A percentile compares a stretch with the other conserved stretches of the same genome.
Evolutionary conservation across 2,113 vertebrate genomes (phyloP).

Genomic region (Hucho hucho): DNA sequence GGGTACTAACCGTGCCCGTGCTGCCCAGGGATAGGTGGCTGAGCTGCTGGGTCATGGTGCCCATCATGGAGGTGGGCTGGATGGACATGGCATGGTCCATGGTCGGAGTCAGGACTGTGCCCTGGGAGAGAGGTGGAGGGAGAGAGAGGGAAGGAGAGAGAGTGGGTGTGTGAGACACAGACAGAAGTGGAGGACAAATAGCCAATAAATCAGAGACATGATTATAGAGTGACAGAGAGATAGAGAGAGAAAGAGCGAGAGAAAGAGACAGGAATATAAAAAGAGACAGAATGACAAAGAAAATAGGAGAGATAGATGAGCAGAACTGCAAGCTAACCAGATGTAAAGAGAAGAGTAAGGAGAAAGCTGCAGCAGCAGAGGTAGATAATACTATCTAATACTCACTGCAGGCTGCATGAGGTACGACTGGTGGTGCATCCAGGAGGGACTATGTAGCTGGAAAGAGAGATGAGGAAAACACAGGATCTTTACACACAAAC

Average conservation of each 20-base stretch:
- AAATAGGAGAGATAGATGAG: too few relatives aligned
- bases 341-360: too few relatives aligned
- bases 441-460: slow-evolving; percentile 85
- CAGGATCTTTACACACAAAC: not conserved
- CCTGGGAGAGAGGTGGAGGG: slow-evolving; percentile 59
- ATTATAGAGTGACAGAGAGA: not conserved
- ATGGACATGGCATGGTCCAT: slow-evolving; percentile 89
- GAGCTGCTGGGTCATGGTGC: slow-evolving; percentile 86
- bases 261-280: not conserved
- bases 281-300: not conserved
- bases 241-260: not conserved
- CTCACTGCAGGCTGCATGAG: slow-evolving; percentile 92
- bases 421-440: slow-evolving; percentile 91
- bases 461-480: slow-evolving; percentile 5
- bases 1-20: slow-evolving; percentile 78
- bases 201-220: too few relatives aligned
- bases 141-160: not conserved
- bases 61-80: slow-evolving; percentile 88
- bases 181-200: too few relatives aligned
- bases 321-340: too few relatives aligned
- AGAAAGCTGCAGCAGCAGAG: too few relatives aligned
- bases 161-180: not conserved
- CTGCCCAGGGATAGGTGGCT: slow-evolving; percentile 86
- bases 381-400: slow-evolving; percentile 24
- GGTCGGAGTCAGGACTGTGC: slow-evolving; percentile 81